Base-by-base conservation (phyloP, 37 sponge, comb jelly and placozoan genomes). In the Petrosia ficiformis region DNA sequence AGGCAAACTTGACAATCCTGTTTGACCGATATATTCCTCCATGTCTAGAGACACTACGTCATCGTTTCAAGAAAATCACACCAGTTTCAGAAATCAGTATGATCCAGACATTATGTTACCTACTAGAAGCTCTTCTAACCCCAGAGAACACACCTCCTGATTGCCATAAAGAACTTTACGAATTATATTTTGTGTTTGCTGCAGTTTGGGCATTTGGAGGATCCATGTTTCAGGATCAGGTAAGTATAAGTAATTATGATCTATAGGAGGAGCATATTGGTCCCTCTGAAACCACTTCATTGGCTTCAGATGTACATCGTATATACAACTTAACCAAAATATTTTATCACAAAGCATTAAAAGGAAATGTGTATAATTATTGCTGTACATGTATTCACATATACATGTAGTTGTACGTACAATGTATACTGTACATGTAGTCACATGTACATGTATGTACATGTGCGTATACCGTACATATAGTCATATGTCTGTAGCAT, bases 191-290 rank as follows among this genome's bases (percentile, higher is more conserved):
- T 79, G 95, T 97, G 59, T 97, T 94, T 74, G 95, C 93, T 52
- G 95, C 99, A 59, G 93, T 97, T 2, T 97, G 99, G 99, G 99
- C 99, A 26, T 97, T 95, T 83, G 99, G 99, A 59, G 99, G 99
- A 22, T 83, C 94, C 42, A 92, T 95, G 89, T 97, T 92, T 78
- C 90, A 97, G 75, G 99, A 97, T 87, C 94, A 97, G 85, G 95
- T 94, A 65, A 25, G 36, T 33, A 57, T 26, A 38, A 5, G 4
- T 26, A 36, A 26, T 36, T 19, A 48, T 14, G 14, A 19, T 48
- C 8, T 48, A 48, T 48, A n/a, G n/a, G n/a, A n/a, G n/a, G n/a
- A n/a, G n/a, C n/a, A n/a, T n/a, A n/a, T n/a, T n/a, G n/a, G n/a
- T n/a, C n/a, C n/a, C n/a, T n/a, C n/a, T n/a, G n/a, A n/a, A n/a